phyloP scores from a whole-genome alignment of 2,888 invertebrate species.

The Drosophila lacicola region DNA sequence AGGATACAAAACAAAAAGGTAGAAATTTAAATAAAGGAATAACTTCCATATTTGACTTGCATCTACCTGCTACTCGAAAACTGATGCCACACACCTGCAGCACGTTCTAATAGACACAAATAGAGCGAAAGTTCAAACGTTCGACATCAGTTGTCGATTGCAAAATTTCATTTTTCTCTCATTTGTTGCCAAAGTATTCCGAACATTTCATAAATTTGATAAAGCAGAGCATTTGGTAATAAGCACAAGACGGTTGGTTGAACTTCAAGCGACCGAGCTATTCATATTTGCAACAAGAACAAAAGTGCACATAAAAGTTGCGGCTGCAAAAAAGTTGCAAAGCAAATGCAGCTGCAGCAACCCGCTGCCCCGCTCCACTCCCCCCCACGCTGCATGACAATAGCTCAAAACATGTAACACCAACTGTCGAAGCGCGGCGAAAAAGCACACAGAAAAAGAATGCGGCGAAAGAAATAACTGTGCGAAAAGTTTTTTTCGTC shows the following conservation, averaged over 20 bases:
- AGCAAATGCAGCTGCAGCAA: conserved; percentile 52
- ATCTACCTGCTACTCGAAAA: not conserved
- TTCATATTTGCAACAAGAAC: conserved; percentile 35
- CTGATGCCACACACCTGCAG: not conserved
- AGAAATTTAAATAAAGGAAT: no score
- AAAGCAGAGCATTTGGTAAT: conserved; percentile 42
- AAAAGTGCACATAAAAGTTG: conserved; percentile 48
- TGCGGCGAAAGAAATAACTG: conserved; percentile 43
- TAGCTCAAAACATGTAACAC: conserved; percentile 69
- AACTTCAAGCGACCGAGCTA: conserved; percentile 30
- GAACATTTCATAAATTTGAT: conserved; percentile 51
- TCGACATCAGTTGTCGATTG: conserved; percentile 21
- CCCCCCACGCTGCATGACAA: conserved; percentile 44
- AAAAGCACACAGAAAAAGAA: conserved; percentile 3
- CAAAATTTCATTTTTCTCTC: conserved; percentile 18
- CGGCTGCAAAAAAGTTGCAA: conserved; percentile 59
- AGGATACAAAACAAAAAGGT: no score
- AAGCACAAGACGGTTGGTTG: conserved; percentile 36
- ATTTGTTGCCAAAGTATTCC: conserved; percentile 24
- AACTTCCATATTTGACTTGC: no score
- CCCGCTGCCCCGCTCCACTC: not conserved
- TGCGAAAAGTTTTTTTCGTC: conserved; percentile 65
- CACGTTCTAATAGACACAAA: not conserved
- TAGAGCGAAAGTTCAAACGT: conserved; percentile 6
- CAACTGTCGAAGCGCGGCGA: conserved; percentile 55